phyloP scores from a whole-genome alignment of 2,797 vertebrate species.

The Gorsachius magnificus region DNA sequence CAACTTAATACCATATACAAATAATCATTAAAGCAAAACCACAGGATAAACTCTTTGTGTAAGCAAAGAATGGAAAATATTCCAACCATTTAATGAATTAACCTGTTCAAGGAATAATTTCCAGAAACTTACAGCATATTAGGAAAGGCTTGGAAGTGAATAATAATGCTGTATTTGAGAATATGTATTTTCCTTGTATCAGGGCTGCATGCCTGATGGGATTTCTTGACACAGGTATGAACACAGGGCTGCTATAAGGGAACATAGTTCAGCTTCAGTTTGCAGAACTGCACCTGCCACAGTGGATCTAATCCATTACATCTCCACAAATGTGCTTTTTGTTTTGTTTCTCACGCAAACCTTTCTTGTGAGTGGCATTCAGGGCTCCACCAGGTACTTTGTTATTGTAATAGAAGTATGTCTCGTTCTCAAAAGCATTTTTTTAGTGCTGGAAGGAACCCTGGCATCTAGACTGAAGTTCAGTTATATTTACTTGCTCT shows the following conservation, averaged over 20 bases:
- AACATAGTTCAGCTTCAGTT: neutral
- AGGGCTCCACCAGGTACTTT: neutral
- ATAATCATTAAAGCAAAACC: neutral
- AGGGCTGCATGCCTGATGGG: neutral
- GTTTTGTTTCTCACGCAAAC: neutral
- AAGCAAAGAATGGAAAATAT: neutral
- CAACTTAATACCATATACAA: neutral
- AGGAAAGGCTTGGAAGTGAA: slow-evolving; percentile 16
- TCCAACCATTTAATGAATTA: neutral
- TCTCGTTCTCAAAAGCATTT: neutral
- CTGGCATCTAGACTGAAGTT: neutral
- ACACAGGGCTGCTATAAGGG: neutral
- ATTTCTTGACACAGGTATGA: neutral
- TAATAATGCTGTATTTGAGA: neutral
- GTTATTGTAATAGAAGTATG: neutral
- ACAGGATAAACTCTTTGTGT: neutral
- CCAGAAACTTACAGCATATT: neutral
- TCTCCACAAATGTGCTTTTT: neutral
- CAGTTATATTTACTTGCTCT: neutral
- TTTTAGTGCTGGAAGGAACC: neutral
- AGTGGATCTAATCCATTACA: neutral
- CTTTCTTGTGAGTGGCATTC: neutral
- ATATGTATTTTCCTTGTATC: slow-evolving; percentile 2
- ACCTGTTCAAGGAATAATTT: slow-evolving; percentile 17
- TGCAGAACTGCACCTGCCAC: neutral